These are phyloP conservation scores for Cephus pulcher DNA, from an alignment of 2,888 invertebrate species.

Conservation along the genomic window DNA sequence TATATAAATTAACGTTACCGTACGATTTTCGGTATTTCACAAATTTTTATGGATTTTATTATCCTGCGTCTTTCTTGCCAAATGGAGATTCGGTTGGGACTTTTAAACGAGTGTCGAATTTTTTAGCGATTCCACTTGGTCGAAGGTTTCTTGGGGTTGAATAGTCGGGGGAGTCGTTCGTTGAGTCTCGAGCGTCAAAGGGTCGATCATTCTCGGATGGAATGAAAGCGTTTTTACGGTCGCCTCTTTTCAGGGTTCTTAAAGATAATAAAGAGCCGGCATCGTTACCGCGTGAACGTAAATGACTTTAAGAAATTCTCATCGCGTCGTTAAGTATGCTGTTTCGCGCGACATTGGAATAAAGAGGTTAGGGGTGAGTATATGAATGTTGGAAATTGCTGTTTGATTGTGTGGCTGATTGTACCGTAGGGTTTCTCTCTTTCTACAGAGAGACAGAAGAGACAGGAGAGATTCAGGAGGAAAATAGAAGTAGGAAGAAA, in stretches of 20 bases:
- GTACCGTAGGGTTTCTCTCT: background rate
- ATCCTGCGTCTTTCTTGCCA: background rate
- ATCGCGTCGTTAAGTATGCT: background rate
- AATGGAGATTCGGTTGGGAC: background rate
- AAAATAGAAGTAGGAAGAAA: slow-evolving; percentile 33
- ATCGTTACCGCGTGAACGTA: background rate
- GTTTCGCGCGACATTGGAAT: background rate
- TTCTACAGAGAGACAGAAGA: background rate
- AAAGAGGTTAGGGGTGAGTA: background rate
- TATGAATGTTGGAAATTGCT: background rate
- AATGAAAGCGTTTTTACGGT: background rate
- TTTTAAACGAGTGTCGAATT: background rate
- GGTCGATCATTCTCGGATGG: background rate
- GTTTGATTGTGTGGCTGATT: background rate
- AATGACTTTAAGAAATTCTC: background rate
- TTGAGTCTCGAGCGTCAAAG: background rate
- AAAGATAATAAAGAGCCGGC: background rate
- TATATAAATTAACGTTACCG: background rate
- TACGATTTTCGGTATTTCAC: background rate
- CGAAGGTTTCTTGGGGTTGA: background rate
- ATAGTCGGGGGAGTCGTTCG: background rate
- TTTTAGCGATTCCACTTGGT: background rate
- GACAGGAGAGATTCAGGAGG: slow-evolving; percentile 14
- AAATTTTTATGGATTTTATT: background rate
- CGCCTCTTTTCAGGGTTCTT: background rate